Percentiles rank a stretch among this genome's conserved stretches.
phyloP scores from a whole-genome alignment of 2,888 invertebrate genomes.

The Orthonychiurus folsomi region DNA sequence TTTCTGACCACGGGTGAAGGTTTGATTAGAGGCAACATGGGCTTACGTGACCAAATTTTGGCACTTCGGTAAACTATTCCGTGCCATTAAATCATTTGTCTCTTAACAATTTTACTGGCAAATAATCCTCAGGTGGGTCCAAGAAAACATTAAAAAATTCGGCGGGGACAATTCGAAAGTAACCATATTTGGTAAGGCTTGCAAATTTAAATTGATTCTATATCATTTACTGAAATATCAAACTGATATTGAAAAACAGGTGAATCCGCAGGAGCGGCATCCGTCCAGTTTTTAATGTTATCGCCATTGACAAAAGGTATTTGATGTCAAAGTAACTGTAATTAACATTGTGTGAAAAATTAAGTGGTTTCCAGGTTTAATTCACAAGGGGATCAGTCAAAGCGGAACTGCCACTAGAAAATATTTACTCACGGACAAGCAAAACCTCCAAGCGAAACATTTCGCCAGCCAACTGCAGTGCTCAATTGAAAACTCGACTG shows the following conservation, averaged over 20 bases:
- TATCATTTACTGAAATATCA: too few species aligned
- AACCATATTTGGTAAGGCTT: conserved; percentile 18
- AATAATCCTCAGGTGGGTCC: conserved; percentile 20
- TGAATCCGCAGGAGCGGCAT: conserved; percentile 12
- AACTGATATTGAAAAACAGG: too few species aligned
- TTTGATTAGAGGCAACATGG: conserved; percentile 24
- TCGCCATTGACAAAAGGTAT: conserved; percentile 27
- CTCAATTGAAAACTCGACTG: conserved; percentile 10
- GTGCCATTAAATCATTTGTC: too few species aligned
- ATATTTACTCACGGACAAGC: conserved; percentile 7
- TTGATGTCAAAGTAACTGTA: not conserved
- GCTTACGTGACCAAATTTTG: conserved; percentile 24
- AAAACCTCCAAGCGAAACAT: conserved; percentile 12
- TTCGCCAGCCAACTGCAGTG: conserved; percentile 14
- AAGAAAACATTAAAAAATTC: conserved; percentile 15
- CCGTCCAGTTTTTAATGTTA: conserved; percentile 30
- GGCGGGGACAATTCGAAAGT: conserved; percentile 17
- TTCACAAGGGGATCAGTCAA: conserved; percentile 15
- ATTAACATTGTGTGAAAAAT: not conserved
- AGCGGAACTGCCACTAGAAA: conserved; percentile 15
- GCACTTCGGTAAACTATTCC: not conserved
- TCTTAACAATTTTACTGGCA: too few species aligned
- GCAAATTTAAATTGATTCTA: too few species aligned
- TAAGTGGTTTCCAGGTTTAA: conserved; percentile 9
- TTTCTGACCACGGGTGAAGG: conserved; percentile 26